These are phyloP conservation scores for Ceramica pisi DNA, from an alignment of 2,888 invertebrate genomes.

Conservation along the genomic window DNA sequence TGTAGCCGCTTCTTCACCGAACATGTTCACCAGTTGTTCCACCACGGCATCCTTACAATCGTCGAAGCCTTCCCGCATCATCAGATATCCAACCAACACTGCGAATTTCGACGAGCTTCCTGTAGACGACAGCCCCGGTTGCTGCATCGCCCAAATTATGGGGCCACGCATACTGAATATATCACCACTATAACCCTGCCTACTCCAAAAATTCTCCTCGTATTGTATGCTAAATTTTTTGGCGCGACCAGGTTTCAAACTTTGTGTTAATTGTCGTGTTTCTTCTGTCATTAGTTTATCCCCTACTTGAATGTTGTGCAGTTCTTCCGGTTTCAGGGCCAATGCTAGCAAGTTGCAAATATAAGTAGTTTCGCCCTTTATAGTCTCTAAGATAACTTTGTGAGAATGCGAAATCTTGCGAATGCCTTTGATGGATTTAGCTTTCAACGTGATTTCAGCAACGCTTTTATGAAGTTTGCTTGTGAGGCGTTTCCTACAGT, in stretches of 20 bases:
- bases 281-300: conserved; percentile 75
- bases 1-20: conserved; percentile 79
- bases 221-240: conserved; percentile 84
- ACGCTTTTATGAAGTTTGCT: conserved; percentile 80
- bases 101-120: conserved; percentile 76
- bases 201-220: conserved; percentile 82
- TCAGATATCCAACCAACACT: conserved; percentile 81
- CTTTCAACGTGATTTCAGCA: conserved; percentile 78
- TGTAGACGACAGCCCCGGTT: conserved; percentile 78
- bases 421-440: conserved; percentile 80
- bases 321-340: conserved; percentile 85
- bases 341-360: conserved; percentile 84
- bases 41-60: conserved; percentile 77
- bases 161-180: conserved; percentile 86
- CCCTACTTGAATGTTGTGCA: conserved; percentile 80
- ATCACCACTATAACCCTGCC: conserved; percentile 84
- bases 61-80: conserved; percentile 64
- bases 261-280: conserved; percentile 66
- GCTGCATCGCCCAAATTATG: conserved; percentile 87
- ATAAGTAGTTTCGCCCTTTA: conserved; percentile 82
- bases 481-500: conserved; percentile 79
- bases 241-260: conserved; percentile 76
- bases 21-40: conserved; percentile 81
- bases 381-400: conserved; percentile 83
- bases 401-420: conserved; percentile 79